Percentiles rank a stretch among this genome's conserved stretches.
phyloP scores from a whole-genome alignment of 2,797 vertebrate species.

The Tokudaia muenninki region DNA sequence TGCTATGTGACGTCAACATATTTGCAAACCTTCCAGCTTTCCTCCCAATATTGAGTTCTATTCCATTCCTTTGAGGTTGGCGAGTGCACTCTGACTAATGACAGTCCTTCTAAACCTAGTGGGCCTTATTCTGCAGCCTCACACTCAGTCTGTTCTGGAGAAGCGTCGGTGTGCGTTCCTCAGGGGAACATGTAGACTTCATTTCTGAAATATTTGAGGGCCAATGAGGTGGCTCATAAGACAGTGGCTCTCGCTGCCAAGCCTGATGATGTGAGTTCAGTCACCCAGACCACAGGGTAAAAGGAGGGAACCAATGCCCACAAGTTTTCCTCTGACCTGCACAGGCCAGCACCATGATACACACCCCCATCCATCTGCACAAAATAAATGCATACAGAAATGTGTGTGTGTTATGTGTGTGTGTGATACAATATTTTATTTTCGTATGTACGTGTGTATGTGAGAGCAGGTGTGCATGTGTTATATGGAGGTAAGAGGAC shows the following conservation, averaged over 20 bases:
- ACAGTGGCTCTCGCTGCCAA: neutral
- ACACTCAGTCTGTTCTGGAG: neutral
- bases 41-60: constrained; percentile 1
- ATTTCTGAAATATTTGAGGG: neutral
- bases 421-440: neutral
- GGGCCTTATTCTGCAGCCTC: neutral
- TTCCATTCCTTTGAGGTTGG: neutral
- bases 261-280: neutral
- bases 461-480: neutral
- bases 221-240: neutral
- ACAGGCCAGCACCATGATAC: neutral
- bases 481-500: neutral
- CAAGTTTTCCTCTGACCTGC: neutral
- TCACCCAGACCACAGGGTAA: neutral
- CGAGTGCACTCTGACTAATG: neutral
- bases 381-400: neutral
- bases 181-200: neutral
- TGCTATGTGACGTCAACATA: neutral
- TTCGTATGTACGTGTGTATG: neutral
- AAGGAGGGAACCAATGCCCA: neutral
- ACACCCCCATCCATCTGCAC: neutral
- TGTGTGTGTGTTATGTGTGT: neutral
- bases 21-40: constrained; percentile 1
- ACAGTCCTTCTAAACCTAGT: neutral
- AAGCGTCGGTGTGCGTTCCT: neutral